These are phyloP conservation scores for Sminthurinus aureus DNA, from an alignment of 2,888 invertebrate species.

Conservation along the genomic window DNA sequence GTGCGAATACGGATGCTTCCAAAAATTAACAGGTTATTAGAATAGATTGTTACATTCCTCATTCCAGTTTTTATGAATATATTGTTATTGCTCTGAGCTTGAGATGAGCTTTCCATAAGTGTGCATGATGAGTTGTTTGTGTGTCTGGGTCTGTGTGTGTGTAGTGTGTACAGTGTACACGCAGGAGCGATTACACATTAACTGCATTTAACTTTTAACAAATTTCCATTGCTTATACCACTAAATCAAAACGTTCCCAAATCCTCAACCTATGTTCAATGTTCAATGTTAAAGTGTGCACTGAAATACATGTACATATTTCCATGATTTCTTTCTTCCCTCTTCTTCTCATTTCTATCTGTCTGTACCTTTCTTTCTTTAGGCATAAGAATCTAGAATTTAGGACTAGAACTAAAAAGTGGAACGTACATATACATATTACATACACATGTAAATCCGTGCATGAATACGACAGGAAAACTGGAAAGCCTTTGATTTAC, in stretches of 20 bases:
- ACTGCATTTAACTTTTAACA: conserved; percentile 12
- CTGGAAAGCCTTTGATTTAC: conserved; percentile 13
- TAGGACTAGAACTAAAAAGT: neutral
- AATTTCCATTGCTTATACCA: neutral
- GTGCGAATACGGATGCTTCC: too few species aligned
- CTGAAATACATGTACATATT: neutral
- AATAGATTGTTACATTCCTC: neutral
- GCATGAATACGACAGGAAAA: neutral
- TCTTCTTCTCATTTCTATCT: neutral
- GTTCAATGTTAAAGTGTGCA: too few species aligned
- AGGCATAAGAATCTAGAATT: neutral
- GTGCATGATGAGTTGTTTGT: too few species aligned
- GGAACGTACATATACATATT: too few species aligned
- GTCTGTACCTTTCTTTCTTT: neutral
- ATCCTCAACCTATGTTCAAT: neutral
- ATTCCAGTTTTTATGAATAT: conserved; percentile 1
- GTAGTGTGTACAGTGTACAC: neutral
- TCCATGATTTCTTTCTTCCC: neutral
- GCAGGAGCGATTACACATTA: conserved; percentile 5
- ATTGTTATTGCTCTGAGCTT: neutral
- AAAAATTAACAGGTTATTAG: too few species aligned
- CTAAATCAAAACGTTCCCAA: conserved; percentile 7
- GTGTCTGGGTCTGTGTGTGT: too few species aligned
- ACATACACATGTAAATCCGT: too few species aligned
- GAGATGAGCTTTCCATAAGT: too few species aligned